Percentiles rank a stretch among this genome's conserved stretches.
phyloP scores from a whole-genome alignment of 1,140 invertebrate genomes.

The Leptinotarsa defecta region DNA sequence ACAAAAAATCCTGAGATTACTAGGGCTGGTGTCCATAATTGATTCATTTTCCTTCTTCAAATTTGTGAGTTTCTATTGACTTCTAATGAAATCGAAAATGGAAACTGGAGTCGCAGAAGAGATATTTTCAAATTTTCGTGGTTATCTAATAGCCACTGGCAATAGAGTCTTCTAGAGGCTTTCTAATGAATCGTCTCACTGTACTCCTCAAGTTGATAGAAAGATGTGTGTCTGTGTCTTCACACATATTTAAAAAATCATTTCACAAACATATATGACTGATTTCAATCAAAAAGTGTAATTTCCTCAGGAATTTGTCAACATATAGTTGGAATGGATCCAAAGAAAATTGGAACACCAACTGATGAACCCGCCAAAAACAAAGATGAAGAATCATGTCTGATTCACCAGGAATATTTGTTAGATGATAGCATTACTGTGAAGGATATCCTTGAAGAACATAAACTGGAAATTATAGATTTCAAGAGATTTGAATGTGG shows the following conservation, averaged over 20 bases:
- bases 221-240: too few relatives aligned
- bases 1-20: neutral
- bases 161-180: too few relatives aligned
- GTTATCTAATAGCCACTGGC: too few relatives aligned
- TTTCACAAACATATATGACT: too few relatives aligned
- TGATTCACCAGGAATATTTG: conserved; percentile 89
- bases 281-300: neutral
- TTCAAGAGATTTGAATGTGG: conserved; percentile 87
- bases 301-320: conserved; percentile 74
- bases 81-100: too few relatives aligned
- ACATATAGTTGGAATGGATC: conserved; percentile 92
- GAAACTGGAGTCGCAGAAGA: too few relatives aligned
- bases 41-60: too few relatives aligned
- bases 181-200: too few relatives aligned
- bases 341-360: conserved; percentile 73
- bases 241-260: too few relatives aligned
- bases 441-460: conserved; percentile 71
- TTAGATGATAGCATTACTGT: conserved; percentile 75
- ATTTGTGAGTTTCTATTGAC: too few relatives aligned
- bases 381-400: conserved; percentile 71
- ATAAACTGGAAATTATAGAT: conserved; percentile 74
- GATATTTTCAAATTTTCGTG: too few relatives aligned
- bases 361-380: conserved; percentile 66
- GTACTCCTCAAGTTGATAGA: too few relatives aligned
- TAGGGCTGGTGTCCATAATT: neutral